A percentile compares a stretch with the other conserved stretches of the same genome.
Evolutionary conservation across 2,113 vertebrate genomes (phyloP).

Genomic region (Micronycteris hirsuta): DNA sequence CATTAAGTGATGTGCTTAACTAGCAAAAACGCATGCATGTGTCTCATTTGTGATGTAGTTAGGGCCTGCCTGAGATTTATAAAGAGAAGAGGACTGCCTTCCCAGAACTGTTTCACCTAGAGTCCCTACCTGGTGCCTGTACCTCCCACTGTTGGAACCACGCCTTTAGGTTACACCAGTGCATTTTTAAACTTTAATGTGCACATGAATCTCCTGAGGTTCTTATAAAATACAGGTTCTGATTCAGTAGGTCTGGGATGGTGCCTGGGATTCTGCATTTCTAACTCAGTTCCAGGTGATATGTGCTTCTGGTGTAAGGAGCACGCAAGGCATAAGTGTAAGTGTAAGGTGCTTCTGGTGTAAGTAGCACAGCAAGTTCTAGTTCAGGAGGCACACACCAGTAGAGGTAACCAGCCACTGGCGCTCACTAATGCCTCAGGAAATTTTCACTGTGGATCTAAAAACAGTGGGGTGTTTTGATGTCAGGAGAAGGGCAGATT

Average conservation of each 20-base stretch:
- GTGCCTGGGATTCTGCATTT: neutral
- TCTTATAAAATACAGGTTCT: neutral
- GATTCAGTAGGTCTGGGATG: neutral
- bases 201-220: neutral
- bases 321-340: no score
- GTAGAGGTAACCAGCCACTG: neutral
- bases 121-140: neutral
- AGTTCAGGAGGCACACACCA: fast-evolving
- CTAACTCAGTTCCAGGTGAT: neutral
- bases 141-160: neutral
- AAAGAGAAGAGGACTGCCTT: neutral
- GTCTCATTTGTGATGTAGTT: neutral
- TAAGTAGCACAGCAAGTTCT: neutral
- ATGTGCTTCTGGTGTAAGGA: neutral
- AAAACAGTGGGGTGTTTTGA: neutral
- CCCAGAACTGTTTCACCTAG: neutral
- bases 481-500: neutral
- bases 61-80: neutral
- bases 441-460: neutral
- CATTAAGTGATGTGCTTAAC: neutral
- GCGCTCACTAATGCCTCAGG: neutral
- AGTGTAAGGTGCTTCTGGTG: neutral
- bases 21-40: neutral
- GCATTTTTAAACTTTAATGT: neutral
- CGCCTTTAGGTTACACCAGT: neutral